These are phyloP conservation scores for Caenorhabditis latens DNA, from an alignment of 1,140 invertebrate species.

Conservation along the genomic window DNA sequence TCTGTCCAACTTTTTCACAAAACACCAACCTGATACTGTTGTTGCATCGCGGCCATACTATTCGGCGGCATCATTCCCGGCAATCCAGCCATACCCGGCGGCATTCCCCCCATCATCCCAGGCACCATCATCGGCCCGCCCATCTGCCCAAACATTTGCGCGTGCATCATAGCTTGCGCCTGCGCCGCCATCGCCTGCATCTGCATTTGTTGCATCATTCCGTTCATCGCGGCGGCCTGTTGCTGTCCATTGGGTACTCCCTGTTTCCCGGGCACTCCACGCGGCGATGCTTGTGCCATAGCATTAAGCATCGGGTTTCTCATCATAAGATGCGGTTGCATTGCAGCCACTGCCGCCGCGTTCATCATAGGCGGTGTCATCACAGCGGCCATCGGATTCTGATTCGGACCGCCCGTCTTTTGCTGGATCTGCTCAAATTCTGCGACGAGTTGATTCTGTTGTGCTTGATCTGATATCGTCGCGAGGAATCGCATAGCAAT, in stretches of 20 bases:
- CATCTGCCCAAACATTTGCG: not conserved
- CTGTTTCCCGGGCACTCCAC: not conserved
- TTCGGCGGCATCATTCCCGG: conserved; percentile 57
- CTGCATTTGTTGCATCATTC: conserved; percentile 36
- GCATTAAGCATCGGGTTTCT: conserved; percentile 29
- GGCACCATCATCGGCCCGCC: conserved; percentile 25
- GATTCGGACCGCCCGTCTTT: not conserved
- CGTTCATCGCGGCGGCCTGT: not conserved
- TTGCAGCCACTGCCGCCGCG: not conserved
- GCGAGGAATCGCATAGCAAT: not conserved
- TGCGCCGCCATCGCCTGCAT: conserved; percentile 40
- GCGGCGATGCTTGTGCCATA: not conserved
- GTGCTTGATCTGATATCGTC: not conserved
- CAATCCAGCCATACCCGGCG: conserved; percentile 26
- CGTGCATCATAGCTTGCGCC: conserved; percentile 12
- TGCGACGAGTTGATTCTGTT: not conserved
- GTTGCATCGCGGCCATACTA: conserved; percentile 28
- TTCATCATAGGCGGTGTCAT: conserved; percentile 28
- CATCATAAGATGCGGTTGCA: conserved; percentile 52
- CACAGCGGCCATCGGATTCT: not conserved
- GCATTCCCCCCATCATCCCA: conserved; percentile 50
- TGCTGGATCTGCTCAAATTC: conserved; percentile 18
- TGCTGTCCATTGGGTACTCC: not conserved
- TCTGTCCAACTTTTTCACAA: too few species aligned
- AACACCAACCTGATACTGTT: not conserved